Conservation (phyloP, 2,113 vertebrate genomes). For the Aplodontia rufa region DNA sequence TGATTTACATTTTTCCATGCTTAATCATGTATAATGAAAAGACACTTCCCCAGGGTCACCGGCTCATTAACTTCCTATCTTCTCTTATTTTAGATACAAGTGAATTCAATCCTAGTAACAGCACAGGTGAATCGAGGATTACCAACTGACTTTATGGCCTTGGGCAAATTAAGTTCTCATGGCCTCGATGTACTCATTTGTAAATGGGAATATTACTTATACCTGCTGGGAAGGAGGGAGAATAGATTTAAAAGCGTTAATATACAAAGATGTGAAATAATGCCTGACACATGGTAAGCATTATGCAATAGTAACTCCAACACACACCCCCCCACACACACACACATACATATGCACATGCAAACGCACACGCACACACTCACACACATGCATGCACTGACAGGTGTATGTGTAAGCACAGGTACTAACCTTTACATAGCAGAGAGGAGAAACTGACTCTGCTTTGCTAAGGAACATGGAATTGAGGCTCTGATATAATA, state of each 20-base stretch:
- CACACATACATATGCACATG: too few species aligned
- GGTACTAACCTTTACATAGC: background rate
- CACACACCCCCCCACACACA: background rate
- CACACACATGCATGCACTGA: background rate
- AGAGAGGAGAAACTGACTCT: background rate
- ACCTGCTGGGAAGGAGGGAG: background rate
- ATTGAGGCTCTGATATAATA: background rate
- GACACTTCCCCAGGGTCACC: slow-evolving; percentile 26
- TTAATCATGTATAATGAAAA: slow-evolving; percentile 61
- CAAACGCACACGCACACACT: background rate
- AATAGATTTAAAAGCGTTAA: background rate
- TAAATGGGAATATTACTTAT: background rate
- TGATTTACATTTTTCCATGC: slow-evolving; percentile 59
- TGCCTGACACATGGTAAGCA: background rate
- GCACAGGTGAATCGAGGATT: background rate
- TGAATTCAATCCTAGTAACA: background rate
- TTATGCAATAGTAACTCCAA: background rate
- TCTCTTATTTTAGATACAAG: slow-evolving; percentile 2
- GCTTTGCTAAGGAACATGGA: background rate
- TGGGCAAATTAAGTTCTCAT: background rate
- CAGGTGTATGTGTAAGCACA: background rate
- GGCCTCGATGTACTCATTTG: background rate
- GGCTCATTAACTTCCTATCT: background rate
- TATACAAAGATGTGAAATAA: background rate
- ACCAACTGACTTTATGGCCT: background rate